A percentile compares a stretch with the other conserved stretches of the same genome.
These are phyloP conservation scores for Ormyrus nitidulus DNA, from an alignment of 2,888 invertebrate genomes.

Conservation along the genomic window DNA sequence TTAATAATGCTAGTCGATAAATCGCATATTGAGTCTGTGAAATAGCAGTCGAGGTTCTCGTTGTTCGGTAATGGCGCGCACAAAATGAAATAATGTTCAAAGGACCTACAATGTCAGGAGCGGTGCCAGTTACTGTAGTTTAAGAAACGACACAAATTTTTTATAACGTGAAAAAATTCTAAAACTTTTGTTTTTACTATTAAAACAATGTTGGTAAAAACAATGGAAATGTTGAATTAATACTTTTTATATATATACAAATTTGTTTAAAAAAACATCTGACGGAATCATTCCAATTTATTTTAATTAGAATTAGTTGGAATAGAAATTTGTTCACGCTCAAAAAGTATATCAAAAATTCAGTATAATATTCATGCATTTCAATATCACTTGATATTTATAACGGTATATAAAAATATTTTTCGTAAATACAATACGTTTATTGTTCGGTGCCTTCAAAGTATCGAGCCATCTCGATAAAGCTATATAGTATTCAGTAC, in stretches of 20 bases:
- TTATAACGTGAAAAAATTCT: constrained; percentile 44
- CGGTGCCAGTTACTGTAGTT: constrained; percentile 55
- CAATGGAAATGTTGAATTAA: constrained; percentile 23
- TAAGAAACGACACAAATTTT: constrained; percentile 52
- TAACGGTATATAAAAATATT: constrained; percentile 43
- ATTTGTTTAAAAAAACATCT: constrained; percentile 27
- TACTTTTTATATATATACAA: constrained; percentile 15
- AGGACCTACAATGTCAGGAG: constrained; percentile 36
- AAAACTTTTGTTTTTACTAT: constrained; percentile 45
- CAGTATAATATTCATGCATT: neutral
- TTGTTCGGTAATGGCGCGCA: constrained; percentile 46
- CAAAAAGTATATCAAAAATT: too few species aligned
- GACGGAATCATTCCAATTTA: constrained; percentile 49
- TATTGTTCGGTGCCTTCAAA: constrained; percentile 51
- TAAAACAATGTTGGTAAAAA: constrained; percentile 52
- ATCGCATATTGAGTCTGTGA: constrained; percentile 47
- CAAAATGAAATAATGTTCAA: constrained; percentile 48
- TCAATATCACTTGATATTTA: constrained; percentile 25
- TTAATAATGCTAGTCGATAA: constrained; percentile 56
- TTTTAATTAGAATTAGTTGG: constrained; percentile 2
- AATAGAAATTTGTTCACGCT: neutral
- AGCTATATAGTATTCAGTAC: constrained; percentile 52
- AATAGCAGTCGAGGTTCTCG: constrained; percentile 32
- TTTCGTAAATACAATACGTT: constrained; percentile 33
- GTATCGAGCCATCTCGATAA: constrained; percentile 38